Conservation (phyloP, 2,113 vertebrate genomes). For the Ceyx margarethae region DNA sequence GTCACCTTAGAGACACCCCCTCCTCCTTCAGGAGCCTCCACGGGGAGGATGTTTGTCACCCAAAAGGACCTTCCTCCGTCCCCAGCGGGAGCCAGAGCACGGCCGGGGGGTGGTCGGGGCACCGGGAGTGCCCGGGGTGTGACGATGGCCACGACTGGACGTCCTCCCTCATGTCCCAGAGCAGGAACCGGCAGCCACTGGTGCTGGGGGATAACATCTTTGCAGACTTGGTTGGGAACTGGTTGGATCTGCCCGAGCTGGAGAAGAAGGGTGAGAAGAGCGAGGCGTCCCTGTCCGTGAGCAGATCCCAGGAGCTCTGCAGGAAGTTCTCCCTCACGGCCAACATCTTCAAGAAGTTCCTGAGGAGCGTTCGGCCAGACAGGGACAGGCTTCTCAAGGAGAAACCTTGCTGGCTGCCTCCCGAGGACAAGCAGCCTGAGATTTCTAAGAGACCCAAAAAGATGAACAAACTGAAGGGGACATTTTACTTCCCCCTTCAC, state of each 20-base stretch:
- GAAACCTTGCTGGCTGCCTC: slow-evolving; percentile 87
- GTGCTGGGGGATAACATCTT: slow-evolving; percentile 95
- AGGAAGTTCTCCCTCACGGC: slow-evolving; percentile 90
- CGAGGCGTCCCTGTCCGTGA: slow-evolving; percentile 67
- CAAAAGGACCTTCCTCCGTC: neutral
- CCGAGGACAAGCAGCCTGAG: slow-evolving; percentile 71
- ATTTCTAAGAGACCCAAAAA: slow-evolving; percentile 88
- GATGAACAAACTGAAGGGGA: slow-evolving; percentile 77
- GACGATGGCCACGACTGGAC: slow-evolving; percentile 92
- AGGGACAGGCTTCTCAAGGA: slow-evolving; percentile 91
- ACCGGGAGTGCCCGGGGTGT: neutral
- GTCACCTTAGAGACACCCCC: neutral
- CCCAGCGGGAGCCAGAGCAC: neutral
- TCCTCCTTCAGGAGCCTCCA: neutral
- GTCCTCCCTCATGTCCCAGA: slow-evolving; percentile 89
- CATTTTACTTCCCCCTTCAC: slow-evolving; percentile 84
- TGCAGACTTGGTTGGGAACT: slow-evolving; percentile 95
- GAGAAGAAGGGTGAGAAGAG: slow-evolving; percentile 78
- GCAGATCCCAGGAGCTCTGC: slow-evolving; percentile 87
- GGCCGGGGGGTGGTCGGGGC: neutral
- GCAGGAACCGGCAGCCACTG: slow-evolving; percentile 91
- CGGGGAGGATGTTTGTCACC: fast-evolving
- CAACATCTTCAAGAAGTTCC: slow-evolving; percentile 94
- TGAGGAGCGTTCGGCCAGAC: slow-evolving; percentile 90
- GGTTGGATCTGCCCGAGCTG: slow-evolving; percentile 92